Percentiles rank a stretch among this genome's conserved stretches.
phyloP scores from a whole-genome alignment of 2,113 vertebrate genomes.

The Elephas maximus region DNA sequence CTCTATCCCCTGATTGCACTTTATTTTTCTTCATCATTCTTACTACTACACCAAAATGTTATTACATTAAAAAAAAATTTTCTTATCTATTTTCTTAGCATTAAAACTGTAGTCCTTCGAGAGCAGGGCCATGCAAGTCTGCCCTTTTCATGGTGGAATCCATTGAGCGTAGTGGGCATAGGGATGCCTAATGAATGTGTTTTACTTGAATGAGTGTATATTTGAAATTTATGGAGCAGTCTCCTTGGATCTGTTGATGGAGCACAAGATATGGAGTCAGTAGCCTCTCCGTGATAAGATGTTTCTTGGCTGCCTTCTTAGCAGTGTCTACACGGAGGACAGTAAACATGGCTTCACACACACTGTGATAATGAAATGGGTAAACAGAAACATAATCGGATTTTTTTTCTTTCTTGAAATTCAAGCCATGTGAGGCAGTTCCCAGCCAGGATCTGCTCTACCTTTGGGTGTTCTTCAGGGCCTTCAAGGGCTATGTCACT shows the following conservation, averaged over 20 bases:
- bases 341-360: background rate
- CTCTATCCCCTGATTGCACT: too few relatives aligned
- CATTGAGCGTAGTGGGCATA: background rate
- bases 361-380: background rate
- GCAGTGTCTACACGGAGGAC: background rate
- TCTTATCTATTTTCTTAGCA: background rate
- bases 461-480: background rate
- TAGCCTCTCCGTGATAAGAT: background rate
- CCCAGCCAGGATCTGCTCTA: background rate
- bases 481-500: background rate
- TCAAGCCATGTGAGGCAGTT: background rate
- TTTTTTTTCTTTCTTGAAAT: constrained; percentile 19
- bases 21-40: background rate
- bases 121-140: background rate
- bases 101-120: background rate
- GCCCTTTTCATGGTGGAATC: background rate
- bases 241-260: background rate
- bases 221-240: background rate
- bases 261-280: background rate
- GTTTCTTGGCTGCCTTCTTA: background rate
- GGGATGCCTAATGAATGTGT: background rate
- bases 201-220: background rate
- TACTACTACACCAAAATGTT: background rate
- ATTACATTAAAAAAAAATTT: too few relatives aligned
- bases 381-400: background rate